A percentile compares a stretch with the other conserved stretches of the same genome.
Evolutionary conservation across 2,797 vertebrate genomes (phyloP).

Genomic region (Hapalemur alaotrensis): DNA sequence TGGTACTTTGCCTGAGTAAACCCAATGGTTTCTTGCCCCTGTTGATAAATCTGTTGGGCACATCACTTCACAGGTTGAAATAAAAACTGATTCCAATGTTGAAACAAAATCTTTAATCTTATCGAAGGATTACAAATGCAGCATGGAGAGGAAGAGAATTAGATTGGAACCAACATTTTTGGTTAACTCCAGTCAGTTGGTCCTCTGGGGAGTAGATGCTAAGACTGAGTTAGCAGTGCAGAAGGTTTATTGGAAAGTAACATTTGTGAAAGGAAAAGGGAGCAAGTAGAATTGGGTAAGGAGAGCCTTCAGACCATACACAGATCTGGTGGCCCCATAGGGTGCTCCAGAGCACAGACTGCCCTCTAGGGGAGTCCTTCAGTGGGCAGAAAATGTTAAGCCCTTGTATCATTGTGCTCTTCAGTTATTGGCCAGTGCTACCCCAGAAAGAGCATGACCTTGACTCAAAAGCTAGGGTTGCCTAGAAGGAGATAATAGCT

Average conservation of each 20-base stretch:
- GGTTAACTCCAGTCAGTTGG: not conserved
- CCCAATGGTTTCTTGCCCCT: not conserved
- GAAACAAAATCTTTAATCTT: slow-evolving; percentile 40
- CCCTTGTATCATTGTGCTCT: not conserved
- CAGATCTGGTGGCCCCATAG: not conserved
- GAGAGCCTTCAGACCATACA: not conserved
- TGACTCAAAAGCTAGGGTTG: not conserved
- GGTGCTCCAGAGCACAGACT: not conserved
- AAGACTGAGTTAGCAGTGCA: not conserved
- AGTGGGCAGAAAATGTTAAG: not conserved
- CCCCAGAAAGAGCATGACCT: not conserved
- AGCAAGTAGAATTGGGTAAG: not conserved
- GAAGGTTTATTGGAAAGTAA: not conserved
- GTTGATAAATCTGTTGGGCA: not conserved
- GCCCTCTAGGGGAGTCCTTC: not conserved
- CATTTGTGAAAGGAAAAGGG: not conserved
- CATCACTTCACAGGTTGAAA: not conserved
- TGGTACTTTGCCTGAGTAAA: not conserved
- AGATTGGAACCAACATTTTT: not conserved
- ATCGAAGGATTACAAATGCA: not conserved
- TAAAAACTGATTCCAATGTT: not conserved
- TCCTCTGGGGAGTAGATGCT: not conserved
- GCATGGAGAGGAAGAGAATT: not conserved
- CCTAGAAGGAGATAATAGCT: not conserved
- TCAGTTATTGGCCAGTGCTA: not conserved